Conservation (phyloP, 2,113 vertebrate genomes). For the Panthera tigris region DNA sequence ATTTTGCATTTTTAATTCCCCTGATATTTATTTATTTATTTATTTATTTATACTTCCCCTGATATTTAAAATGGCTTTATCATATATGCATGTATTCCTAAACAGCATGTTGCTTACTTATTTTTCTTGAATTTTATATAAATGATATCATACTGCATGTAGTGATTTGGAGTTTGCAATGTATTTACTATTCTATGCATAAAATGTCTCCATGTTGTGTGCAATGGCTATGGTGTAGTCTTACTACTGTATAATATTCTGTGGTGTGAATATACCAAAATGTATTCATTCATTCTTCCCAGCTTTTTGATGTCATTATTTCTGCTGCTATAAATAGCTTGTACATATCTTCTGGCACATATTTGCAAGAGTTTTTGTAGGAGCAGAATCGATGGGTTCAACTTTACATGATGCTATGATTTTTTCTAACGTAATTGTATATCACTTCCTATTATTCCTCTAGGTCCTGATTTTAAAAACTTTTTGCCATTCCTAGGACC, state of each 20-base stretch:
- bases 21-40: not conserved
- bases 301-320: not conserved
- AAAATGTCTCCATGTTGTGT: not conserved
- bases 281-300: not conserved
- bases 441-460: not conserved
- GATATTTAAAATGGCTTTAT: not conserved
- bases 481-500: not conserved
- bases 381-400: not conserved
- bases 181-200: not conserved
- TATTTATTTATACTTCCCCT: not conserved
- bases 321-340: not conserved
- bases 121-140: not conserved
- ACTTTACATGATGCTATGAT: not conserved
- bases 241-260: not conserved
- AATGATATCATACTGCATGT: not conserved
- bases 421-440: not conserved
- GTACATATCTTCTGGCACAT: not conserved
- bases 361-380: not conserved
- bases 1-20: not conserved
- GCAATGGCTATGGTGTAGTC: not conserved
- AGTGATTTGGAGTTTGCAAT: not conserved
- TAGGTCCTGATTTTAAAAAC: not conserved
- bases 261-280: not conserved
- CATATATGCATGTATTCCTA: not conserved
- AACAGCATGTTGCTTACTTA: not conserved